Evolutionary conservation across 2,888 invertebrate genomes (phyloP), one percentile per base, ranked within the genome.

Genomic region (Apotomis capreana): DNA sequence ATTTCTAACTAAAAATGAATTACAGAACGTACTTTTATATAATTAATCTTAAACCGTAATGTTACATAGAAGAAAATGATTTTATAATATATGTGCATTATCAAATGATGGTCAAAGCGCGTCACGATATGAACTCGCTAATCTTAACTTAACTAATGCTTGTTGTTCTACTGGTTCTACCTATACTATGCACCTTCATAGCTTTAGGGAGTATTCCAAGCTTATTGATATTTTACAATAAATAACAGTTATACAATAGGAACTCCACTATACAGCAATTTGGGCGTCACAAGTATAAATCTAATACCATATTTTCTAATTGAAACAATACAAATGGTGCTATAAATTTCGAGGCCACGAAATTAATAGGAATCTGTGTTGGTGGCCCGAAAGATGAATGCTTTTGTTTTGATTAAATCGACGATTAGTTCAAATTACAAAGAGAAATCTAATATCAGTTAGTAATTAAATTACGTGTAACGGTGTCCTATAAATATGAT

Each of bases 281-380:
- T 71, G 72, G 74, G 74, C 74, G 74, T 67, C 64, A 36, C 74
- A 49, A 44, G 36, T 40, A 71, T 74, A 74, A 72, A 72, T 74
- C 68, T 72, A 72, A 70, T 67, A 71, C 70, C 51, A 58, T 58
- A 68, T 68, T 72, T 71, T 74, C 74, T 74, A 74, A 74, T 74
- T 74, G 74, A 74, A 74, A 74, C 74, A 74, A 74, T 74, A 67
- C 72, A 63, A 64, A 68, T 65, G 71, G 74, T 46, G 68, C 72
- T n/a, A 74, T 74, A 74, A 74, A 74, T 74, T 74, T 65, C 3
- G 51, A 55, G 55, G 13, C 51, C 61, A 51, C 58, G 59, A 61
- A 74, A 72, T 74, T 74, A 74, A 74, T 74, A 74, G 74, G 57
- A 70, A 44, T 9, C 71, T 60, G 52, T 60, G 73, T 57, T 70